Conservation (phyloP, 2,888 invertebrate genomes). For the Neuroscelio doddi region DNA sequence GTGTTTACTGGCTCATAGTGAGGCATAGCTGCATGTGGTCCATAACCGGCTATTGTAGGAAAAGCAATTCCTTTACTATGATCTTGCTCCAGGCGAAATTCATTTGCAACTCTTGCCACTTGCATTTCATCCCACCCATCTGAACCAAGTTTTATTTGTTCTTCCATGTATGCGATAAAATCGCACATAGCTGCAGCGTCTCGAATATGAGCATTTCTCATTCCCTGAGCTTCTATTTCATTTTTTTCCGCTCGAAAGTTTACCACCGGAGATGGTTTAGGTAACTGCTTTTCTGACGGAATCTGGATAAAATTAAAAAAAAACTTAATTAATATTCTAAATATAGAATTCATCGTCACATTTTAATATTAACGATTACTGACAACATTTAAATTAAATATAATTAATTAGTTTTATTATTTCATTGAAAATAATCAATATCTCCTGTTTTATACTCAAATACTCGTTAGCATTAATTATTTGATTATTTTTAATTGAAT, state of each 20-base stretch:
- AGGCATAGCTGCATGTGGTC: conserved; percentile 89
- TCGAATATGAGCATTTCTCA: conserved; percentile 87
- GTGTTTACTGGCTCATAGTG: conserved; percentile 82
- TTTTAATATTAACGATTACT: too few species aligned
- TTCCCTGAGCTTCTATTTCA: conserved; percentile 83
- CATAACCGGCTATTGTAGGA: conserved; percentile 90
- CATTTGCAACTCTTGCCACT: conserved; percentile 81
- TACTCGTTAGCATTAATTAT: too few species aligned
- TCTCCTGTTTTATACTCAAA: too few species aligned
- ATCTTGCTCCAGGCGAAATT: conserved; percentile 82
- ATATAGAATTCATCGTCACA: too few species aligned
- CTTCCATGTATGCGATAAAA: conserved; percentile 83
- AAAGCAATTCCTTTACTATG: conserved; percentile 85
- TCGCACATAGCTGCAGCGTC: conserved; percentile 94
- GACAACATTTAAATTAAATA: too few species aligned
- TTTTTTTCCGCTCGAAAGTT: conserved; percentile 92
- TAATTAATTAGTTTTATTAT: too few species aligned
- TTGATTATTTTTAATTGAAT: too few species aligned
- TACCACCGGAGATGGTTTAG: conserved; percentile 86
- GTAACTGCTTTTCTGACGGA: conserved; percentile 75
- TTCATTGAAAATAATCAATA: too few species aligned
- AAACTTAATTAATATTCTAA: neutral
- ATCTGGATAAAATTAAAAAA: conserved; percentile 49
- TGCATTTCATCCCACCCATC: conserved; percentile 81
- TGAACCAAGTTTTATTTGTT: conserved; percentile 66